Conservation (phyloP, 2,888 invertebrate species). For the Hypomecis punctinalis region DNA sequence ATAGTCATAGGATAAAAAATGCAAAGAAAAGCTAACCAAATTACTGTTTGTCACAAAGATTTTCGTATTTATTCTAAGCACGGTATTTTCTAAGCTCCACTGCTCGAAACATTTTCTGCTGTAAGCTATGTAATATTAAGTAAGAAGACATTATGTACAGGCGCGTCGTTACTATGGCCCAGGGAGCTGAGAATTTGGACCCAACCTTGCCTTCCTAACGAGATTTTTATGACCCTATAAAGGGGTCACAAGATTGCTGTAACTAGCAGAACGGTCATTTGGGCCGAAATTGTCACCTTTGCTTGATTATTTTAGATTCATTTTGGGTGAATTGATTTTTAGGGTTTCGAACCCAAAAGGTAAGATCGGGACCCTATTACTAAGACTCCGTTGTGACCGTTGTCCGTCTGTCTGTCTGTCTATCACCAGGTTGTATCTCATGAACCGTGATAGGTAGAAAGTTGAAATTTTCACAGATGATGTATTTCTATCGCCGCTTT, state of each 20-base stretch:
- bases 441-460: too few relatives aligned
- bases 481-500: too few relatives aligned
- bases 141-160: slow-evolving; percentile 26
- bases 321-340: too few relatives aligned
- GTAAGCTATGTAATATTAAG: slow-evolving; percentile 14
- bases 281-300: slow-evolving; percentile 28
- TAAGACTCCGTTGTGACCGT: too few relatives aligned
- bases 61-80: neutral
- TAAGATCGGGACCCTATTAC: too few relatives aligned
- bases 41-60: too few relatives aligned
- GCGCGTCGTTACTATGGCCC: slow-evolving; percentile 24
- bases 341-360: too few relatives aligned
- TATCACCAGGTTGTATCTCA: too few relatives aligned
- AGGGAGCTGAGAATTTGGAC: slow-evolving; percentile 31
- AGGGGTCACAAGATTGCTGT: slow-evolving; percentile 33
- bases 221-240: slow-evolving; percentile 46
- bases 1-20: too few relatives aligned
- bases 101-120: neutral
- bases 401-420: too few relatives aligned
- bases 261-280: slow-evolving; percentile 32
- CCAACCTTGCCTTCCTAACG: slow-evolving; percentile 40
- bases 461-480: too few relatives aligned
- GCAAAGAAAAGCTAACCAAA: too few relatives aligned
- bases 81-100: neutral
- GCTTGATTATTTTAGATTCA: slow-evolving; percentile 23